Evolutionary conservation across 2,113 vertebrate species (phyloP).

Genomic region (Nestor notabilis): DNA sequence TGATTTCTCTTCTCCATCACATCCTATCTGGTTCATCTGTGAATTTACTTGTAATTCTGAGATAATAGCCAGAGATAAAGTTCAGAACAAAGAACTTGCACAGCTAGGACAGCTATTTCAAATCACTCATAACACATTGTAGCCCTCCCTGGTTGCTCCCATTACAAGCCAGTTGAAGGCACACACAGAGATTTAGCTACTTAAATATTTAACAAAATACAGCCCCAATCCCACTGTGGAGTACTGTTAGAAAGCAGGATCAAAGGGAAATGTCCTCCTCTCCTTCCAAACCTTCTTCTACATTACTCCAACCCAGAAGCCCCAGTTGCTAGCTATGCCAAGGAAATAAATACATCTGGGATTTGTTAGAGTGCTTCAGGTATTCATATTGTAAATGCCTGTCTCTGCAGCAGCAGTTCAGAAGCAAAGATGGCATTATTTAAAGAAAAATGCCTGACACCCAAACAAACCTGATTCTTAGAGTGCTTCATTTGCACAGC

Average conservation of each 20-base stretch:
- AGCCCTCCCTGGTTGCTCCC: not conserved
- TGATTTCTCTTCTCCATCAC: not conserved
- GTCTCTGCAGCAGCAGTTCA: not conserved
- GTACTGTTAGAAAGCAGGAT: not conserved
- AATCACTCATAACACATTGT: accelerated
- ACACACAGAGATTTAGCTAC: not conserved
- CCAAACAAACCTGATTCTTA: not conserved
- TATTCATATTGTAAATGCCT: accelerated
- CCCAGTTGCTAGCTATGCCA: not conserved
- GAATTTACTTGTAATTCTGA: not conserved
- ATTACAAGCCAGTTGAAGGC: not conserved
- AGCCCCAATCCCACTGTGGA: not conserved
- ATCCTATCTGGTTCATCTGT: not conserved
- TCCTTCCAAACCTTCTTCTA: not conserved
- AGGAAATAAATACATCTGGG: accelerated
- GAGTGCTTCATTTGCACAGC: not conserved
- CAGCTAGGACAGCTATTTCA: not conserved
- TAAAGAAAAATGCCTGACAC: not conserved
- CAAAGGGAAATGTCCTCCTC: not conserved
- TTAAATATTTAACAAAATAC: not conserved
- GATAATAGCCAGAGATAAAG: not conserved
- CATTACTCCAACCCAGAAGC: not conserved
- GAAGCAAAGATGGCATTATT: not conserved
- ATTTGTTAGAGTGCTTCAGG: not conserved
- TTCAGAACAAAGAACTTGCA: not conserved